Evolutionary conservation across 2,888 invertebrate species (phyloP).

Genomic region (Tribolium freemani): DNA sequence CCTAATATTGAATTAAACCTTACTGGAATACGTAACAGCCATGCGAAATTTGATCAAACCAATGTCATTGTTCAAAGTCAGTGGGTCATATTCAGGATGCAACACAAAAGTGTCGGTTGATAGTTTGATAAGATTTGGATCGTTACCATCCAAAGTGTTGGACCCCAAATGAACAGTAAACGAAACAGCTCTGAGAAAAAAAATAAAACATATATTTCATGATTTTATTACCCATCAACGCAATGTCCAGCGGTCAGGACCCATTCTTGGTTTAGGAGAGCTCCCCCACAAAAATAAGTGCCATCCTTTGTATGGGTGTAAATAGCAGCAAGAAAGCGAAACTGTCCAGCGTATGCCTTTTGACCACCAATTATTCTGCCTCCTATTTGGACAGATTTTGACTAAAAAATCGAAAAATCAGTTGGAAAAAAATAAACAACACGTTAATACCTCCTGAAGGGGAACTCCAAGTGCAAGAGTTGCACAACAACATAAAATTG

Average conservation of each 20-base stretch:
- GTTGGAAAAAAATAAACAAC: no score
- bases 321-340: conserved; percentile 14
- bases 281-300: conserved; percentile 11
- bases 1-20: not conserved
- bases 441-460: not conserved
- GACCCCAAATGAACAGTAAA: conserved; percentile 7
- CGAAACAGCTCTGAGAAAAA: conserved; percentile 5
- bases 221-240: conserved; percentile 13
- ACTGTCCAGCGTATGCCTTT: conserved; percentile 14
- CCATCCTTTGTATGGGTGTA: conserved; percentile 2
- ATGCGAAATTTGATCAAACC: conserved; percentile 9
- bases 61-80: conserved; percentile 13
- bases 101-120: conserved; percentile 1
- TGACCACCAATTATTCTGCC: conserved; percentile 15
- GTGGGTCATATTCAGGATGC: conserved; percentile 20
- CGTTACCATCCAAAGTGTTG: not conserved
- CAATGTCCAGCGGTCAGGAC: conserved; percentile 15
- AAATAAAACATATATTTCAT: not conserved
- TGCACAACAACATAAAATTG: not conserved
- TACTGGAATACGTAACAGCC: conserved; percentile 5
- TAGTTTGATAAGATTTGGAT: not conserved
- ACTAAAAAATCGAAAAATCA: not conserved
- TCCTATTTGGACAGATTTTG: not conserved
- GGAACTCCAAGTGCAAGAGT: not conserved
- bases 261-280: conserved; percentile 11